Evolutionary conservation across 2,888 invertebrate genomes (phyloP).

Genomic region (Lasioglossum marginatum): DNA sequence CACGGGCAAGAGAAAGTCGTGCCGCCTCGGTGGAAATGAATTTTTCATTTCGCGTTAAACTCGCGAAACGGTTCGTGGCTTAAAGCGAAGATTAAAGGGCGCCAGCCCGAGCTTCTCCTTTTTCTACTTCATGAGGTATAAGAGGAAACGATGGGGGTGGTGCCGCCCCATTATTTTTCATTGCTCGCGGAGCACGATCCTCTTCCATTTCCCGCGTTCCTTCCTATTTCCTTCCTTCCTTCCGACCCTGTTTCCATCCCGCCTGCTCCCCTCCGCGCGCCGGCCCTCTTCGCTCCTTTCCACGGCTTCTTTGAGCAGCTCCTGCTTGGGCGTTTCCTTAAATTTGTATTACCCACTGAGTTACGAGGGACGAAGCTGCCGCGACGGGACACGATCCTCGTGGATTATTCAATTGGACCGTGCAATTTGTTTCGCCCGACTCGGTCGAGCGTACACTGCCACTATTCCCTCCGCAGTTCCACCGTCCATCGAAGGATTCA

Average conservation of each 20-base stretch:
- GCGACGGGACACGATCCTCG: constrained; percentile 58
- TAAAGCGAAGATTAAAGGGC: constrained; percentile 81
- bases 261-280: constrained; percentile 15
- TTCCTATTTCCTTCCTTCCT: constrained; percentile 48
- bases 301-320: constrained; percentile 21
- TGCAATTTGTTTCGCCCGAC: constrained; percentile 65
- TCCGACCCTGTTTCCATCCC: constrained; percentile 22
- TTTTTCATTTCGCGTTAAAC: constrained; percentile 79
- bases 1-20: constrained; percentile 48
- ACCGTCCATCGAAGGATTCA: constrained; percentile 24
- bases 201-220: constrained; percentile 71
- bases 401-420: constrained; percentile 71
- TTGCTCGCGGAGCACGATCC: constrained; percentile 75
- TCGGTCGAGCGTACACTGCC: constrained; percentile 3
- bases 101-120: constrained; percentile 71
- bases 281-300: constrained; percentile 14
- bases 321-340: constrained; percentile 64
- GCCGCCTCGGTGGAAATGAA: constrained; percentile 76
- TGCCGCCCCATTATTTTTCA: constrained; percentile 78
- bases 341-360: constrained; percentile 70
- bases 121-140: constrained; percentile 67
- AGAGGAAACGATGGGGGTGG: constrained; percentile 72
- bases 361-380: constrained; percentile 59
- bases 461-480: constrained; percentile 18
- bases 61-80: constrained; percentile 78